Evolutionary conservation across 2,888 invertebrate genomes (phyloP).

Genomic region (Deilephila porcellus): DNA sequence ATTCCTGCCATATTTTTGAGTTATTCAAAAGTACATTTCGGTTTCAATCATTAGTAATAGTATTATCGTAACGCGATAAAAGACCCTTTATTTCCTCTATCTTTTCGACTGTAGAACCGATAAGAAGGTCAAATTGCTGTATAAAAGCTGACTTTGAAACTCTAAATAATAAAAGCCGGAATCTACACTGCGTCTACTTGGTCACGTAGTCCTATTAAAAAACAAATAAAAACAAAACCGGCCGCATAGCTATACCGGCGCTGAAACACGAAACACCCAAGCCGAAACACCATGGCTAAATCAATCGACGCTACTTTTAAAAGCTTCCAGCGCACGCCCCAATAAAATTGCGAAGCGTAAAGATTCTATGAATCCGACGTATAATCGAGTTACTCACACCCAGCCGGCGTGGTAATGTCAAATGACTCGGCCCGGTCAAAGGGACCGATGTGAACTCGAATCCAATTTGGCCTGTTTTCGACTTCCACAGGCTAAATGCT

Average conservation of each 20-base stretch:
- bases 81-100: too few species aligned
- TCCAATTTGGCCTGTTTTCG: conserved; percentile 78
- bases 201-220: neutral
- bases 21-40: too few species aligned
- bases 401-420: conserved; percentile 67
- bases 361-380: conserved; percentile 68
- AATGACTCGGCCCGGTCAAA: conserved; percentile 76
- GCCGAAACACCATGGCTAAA: conserved; percentile 16
- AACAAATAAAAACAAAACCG: neutral
- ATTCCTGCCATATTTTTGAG: too few species aligned
- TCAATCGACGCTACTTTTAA: conserved; percentile 32
- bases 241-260: neutral
- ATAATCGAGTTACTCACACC: conserved; percentile 75
- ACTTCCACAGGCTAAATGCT: conserved; percentile 75
- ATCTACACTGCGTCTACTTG: too few species aligned
- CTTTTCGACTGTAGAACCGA: too few species aligned
- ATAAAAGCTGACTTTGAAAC: too few species aligned
- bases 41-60: too few species aligned
- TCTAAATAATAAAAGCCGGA: too few species aligned
- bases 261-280: neutral
- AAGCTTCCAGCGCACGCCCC: conserved; percentile 33
- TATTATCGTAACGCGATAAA: too few species aligned
- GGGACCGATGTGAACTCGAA: conserved; percentile 69
- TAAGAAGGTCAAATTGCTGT: too few species aligned
- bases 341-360: conserved; percentile 45